Evolutionary conservation across 1,140 invertebrate genomes (phyloP).

Genomic region (Trachymyrmex cornetzi): DNA sequence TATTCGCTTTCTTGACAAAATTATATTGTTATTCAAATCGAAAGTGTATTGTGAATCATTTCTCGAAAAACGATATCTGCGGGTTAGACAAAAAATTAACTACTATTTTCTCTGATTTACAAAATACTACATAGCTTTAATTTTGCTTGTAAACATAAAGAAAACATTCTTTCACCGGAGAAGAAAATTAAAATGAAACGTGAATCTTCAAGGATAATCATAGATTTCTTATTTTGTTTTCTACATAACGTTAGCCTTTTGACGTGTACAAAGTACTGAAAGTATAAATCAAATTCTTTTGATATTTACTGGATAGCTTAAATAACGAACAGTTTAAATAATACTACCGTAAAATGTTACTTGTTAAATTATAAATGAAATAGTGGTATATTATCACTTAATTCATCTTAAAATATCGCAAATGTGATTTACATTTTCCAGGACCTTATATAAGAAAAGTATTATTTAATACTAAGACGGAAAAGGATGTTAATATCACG

Average conservation of each 20-base stretch:
- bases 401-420: conserved; percentile 7
- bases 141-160: background rate
- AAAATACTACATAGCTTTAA: background rate
- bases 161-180: background rate
- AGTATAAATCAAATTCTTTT: background rate
- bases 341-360: background rate
- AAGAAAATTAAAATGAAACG: background rate
- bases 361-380: background rate
- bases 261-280: background rate
- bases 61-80: background rate
- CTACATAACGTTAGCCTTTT: background rate
- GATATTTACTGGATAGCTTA: background rate
- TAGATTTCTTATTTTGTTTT: background rate
- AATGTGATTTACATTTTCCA: background rate
- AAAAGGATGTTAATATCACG: background rate
- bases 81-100: background rate
- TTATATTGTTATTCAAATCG: background rate
- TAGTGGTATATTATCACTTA: background rate
- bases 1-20: background rate
- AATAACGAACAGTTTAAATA: background rate
- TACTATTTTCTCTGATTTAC: background rate
- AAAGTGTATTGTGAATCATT: conserved; percentile 6
- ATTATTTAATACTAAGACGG: background rate
- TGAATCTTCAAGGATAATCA: background rate
- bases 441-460: background rate